Base-by-base conservation (phyloP, 2,888 invertebrate species). In the Sepioteuthis lessoniana region DNA sequence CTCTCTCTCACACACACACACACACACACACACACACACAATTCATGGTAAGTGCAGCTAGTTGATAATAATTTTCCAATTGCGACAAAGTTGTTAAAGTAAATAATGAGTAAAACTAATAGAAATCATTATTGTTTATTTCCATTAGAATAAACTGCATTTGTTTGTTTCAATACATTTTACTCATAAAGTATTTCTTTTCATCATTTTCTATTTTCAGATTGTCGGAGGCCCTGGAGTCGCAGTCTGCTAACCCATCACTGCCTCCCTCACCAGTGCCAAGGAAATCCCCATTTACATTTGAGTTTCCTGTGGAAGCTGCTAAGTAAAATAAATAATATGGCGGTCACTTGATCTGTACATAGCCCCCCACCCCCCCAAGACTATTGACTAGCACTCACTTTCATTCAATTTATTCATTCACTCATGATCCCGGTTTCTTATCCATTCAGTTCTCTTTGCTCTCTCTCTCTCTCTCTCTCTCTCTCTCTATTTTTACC, bases 291-390 rank as follows among this genome's bases (percentile, higher is more conserved):
- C 92, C 92, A 21, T 92, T 92, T 47, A 92, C 92, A n/a, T 92
- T 92, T 42, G 92, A 92, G 92, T 92, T 92, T 47, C 92, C 92
- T 1, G 92, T 92, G 46, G 92, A 92, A 92, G 92, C 92, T 92
- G 92, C 92, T 25, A 92, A 92, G 46, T 92, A 47, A 47, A 47
- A 8, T 42, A 7, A 42, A 42, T 42, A 42, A 76, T 35, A 76
- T 76, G 76, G 76, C 76, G n/a, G 76, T 76, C 76, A 76, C 76
- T 76, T 76, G 76, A 76, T 76, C 76, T 76, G 76, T 76, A 76
- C n/a, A 76, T 76, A 76, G n/a, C n/a, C 31, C 76, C 76, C 55
- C 55, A 21, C n/a, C n/a, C 76, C 76, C 76, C 76, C 76, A 76
- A n/a, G 76, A 76, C 76, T 76, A 76, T 35, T 76, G 76, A 76